Base-by-base conservation (phyloP, 2,888 invertebrate genomes). In the Sclerodermus sp. region DNA sequence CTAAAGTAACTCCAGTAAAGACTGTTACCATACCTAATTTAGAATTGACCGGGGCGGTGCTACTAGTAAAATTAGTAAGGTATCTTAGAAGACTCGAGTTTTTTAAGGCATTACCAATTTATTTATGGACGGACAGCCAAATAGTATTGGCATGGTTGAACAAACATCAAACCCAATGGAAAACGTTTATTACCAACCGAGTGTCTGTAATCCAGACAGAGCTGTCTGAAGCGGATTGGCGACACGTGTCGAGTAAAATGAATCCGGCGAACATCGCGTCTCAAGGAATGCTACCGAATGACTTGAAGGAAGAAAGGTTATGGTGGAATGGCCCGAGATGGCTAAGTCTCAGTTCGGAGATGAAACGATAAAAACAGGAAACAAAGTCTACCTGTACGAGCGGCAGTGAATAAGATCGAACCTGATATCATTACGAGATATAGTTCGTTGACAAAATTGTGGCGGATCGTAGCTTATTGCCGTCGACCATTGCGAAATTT, bases 131-230 rank as follows among this genome's bases (percentile, higher is more conserved):
- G 3, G 56, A 56, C 32, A 56, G 54, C 16, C 47, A 47, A 39
- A 46, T 62, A 1, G 57, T 56, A 1, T 38, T 62, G 14, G 37
- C 50, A 12, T 59, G 62, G 55, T 34, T 62, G 1, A 13, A 23
- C 5, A 47, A 48, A 13, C 53, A 57, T 32, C 51, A 51, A 4
- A 30, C 47, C 15, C 17, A 18, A 4, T 57, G 53, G 53, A 54
- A 53, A 29, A 51, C 42, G 0, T 57, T 51, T 31, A 46, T 57
- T 0, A 51, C 51, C 1, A 57, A 54, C 34, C n/a, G 57, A 1
- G 52, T 48, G n/a, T 45, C 53, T 2, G 15, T 38, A 13, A 50
- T 54, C 15, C 50, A 55, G 17, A 47, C 54, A 4, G 39, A 43
- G 10, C 5, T 48, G 16, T 49, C 49, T 2, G 12, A 30, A 2